Base-by-base conservation (phyloP, 2,888 invertebrate species). In the Apamea sordens region DNA sequence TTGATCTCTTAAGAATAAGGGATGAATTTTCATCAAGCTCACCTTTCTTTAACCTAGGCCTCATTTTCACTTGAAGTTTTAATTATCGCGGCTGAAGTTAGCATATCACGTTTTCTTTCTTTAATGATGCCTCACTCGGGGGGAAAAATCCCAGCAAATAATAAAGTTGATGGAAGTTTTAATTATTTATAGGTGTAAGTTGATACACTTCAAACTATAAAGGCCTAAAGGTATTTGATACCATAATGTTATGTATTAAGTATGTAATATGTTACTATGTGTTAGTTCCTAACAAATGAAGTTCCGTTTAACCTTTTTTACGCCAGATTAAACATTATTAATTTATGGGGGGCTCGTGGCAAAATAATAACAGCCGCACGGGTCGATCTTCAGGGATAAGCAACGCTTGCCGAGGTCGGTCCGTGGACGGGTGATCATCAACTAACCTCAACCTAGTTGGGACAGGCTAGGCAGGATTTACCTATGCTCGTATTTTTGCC, bases 11-110 rank as follows among this genome's bases (percentile, higher is more conserved):
- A 24, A 77, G 28, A 41, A 28, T 18, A 63, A 63, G 50, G 24
- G 50, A 64, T 56, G 0, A 18, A 56, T 18, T 41, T 67, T 8
- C 32, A n/a, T 68, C 24, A 78, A 77, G 53, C 32, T 77, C 36
- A 76, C 36, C n/a, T 76, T 76, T 36, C 61, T 50, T n/a, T 15
- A 28, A 47, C 21, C 47, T 76, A 56, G 78, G 65, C 65, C 50
- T 76, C 53, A 41, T 76, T 76, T 76, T 11, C 4, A 47, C 11
- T 56, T 56, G 56, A 85, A 87, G 63, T 87, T 87, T 74, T 87
- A 85, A 87, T 79, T 79, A 76, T 69, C 50, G 78, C 36, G 21
- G 11, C 50, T 71, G 41, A 70, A 85, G 76, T 77, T 73, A 24
- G 77, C 56, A 44, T 86, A 84, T 82, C 72, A 79, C 53, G 41